Percentiles rank a stretch among this genome's conserved stretches.
Conservation (phyloP, 2,888 invertebrate species). For the Chaetogeoica ovagalla region DNA sequence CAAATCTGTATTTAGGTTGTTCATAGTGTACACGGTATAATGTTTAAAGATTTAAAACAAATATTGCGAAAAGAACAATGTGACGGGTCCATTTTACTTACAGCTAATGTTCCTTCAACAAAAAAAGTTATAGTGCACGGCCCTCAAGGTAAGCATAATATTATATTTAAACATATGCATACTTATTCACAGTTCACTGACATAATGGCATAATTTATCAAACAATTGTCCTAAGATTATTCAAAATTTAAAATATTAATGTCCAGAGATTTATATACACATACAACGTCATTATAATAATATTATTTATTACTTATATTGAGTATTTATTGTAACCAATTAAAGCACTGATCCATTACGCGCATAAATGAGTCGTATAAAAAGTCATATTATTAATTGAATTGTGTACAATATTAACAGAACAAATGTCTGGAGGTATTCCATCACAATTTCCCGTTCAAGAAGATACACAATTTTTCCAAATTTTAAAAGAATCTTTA, state of each 20-base stretch:
- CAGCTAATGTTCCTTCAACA: conserved; percentile 98
- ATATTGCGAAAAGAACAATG: conserved; percentile 98
- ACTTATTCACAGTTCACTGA: too few species aligned
- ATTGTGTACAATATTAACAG: conserved; percentile 59
- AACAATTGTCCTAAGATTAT: neutral
- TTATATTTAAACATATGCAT: neutral
- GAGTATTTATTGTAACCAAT: too few species aligned
- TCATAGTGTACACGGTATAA: conserved; percentile 97
- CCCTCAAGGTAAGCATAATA: conserved; percentile 66
- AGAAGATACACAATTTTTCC: conserved; percentile 94
- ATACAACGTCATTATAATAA: neutral
- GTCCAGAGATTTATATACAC: neutral
- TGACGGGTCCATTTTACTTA: conserved; percentile 94
- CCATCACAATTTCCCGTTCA: conserved; percentile 98
- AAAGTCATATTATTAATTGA: neutral
- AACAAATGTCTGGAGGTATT: conserved; percentile 88
- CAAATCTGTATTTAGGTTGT: conserved; percentile 71
- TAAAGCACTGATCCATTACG: neutral
- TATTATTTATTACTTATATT: neutral
- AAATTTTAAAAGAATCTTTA: conserved; percentile 90
- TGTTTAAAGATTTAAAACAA: conserved; percentile 99
- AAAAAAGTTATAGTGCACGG: conserved; percentile 99
- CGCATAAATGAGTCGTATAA: neutral
- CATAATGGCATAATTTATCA: neutral
- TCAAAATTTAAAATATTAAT: neutral